Percentiles rank a stretch among this genome's conserved stretches.
Evolutionary conservation across 2,888 invertebrate genomes (phyloP).

Genomic region (Leucophenga montana): DNA sequence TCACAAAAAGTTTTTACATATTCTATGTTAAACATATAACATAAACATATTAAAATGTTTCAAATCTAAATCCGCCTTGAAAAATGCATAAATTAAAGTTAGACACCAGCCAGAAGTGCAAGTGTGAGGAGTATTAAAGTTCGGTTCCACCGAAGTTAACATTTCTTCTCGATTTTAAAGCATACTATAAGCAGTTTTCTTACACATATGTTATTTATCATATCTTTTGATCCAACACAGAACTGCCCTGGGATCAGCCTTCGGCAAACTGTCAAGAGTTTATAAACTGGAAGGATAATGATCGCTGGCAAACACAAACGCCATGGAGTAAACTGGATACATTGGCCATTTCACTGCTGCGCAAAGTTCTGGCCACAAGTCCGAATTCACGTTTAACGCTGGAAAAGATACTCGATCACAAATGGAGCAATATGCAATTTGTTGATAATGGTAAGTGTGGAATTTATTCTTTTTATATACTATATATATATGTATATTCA

Average conservation of each 20-base stretch:
- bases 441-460: conserved; percentile 72
- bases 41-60: no score
- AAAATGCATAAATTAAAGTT: no score
- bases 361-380: conserved; percentile 82
- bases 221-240: conserved; percentile 75
- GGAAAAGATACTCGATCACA: conserved; percentile 81
- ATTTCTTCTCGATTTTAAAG: no score
- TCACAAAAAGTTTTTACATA: no score
- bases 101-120: no score
- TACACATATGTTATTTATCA: not conserved
- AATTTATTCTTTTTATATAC: no score
- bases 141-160: no score
- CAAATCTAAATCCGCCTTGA: no score
- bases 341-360: conserved; percentile 82
- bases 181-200: no score
- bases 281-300: conserved; percentile 81
- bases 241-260: conserved; percentile 96
- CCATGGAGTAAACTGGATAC: conserved; percentile 90
- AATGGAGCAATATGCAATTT: conserved; percentile 79
- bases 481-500: no score
- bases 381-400: conserved; percentile 81
- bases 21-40: no score
- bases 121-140: no score
- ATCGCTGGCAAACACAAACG: conserved; percentile 78
- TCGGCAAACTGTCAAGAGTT: conserved; percentile 81